Evolutionary conservation across 2,888 invertebrate genomes (phyloP), one percentile per base, ranked within the genome.

Genomic region (Volucella bombylans): DNA sequence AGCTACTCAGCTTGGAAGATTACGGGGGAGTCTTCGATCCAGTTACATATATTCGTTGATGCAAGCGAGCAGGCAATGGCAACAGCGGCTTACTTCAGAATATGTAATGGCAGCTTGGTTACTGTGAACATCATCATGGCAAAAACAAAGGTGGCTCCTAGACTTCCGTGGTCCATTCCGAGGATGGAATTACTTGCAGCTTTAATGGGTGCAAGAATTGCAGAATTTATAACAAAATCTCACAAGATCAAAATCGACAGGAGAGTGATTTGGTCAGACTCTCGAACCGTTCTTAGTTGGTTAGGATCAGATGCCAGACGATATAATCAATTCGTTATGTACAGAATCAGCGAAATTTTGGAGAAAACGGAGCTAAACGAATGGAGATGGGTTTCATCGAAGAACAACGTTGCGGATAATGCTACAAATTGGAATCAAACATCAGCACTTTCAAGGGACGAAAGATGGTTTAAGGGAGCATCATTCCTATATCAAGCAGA

Each of bases 41-140:
- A 86, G 23, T 43, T 87, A 8, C 82, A 87, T 31, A 64, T 82
- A 11, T 87, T 87, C 31, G 31, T 31, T 31, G 31, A 31, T 6
- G 31, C 31, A 31, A 31, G 31, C 31, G 31, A 31, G 31, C 62
- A 73, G 77, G 3, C 87, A 85, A 10, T 31, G 31, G 31, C 6
- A 31, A 50, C 49, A 50, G 49, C 15, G 10, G 49, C 4, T 2
- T 50, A 50, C 49, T 50, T 50, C 10, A 50, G 50, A 9, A 9
- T 50, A 14, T 50, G 14, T 10, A 14, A 50, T 10, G 3, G 49
- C 49, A 50, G 10, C 14, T 8, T 9, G 49, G 4, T 50, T 50
- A 50, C 49, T 50, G 49, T 50, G 1, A 50, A 50, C 15, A 50
- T 50, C 49, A 50, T 50, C 49, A 50, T 50, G 1, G 4, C 49